These are phyloP conservation scores for Hesperia comma DNA, from an alignment of 2,888 invertebrate genomes.

Conservation along the genomic window DNA sequence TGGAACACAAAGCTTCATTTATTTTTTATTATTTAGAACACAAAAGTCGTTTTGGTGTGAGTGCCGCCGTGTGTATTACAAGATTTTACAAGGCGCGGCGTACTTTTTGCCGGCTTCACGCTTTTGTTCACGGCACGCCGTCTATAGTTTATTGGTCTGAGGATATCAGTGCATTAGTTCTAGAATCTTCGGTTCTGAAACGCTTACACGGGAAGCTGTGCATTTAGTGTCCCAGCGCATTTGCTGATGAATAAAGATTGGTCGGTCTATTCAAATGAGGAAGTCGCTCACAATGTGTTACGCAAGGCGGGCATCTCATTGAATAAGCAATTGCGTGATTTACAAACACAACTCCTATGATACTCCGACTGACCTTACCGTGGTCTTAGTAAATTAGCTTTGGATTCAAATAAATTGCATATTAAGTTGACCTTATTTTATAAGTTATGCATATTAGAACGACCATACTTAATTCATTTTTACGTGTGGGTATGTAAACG, in stretches of 20 bases:
- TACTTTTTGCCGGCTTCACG: no score
- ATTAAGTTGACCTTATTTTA: background rate
- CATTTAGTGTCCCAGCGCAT: conserved; percentile 14
- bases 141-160: no score
- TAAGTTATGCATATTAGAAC: background rate
- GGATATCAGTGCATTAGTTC: background rate
- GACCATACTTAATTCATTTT: background rate
- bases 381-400: conserved; percentile 1
- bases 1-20: no score
- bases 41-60: no score
- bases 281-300: conserved; percentile 30
- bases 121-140: no score
- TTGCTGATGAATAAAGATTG: conserved; percentile 25
- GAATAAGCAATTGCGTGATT: conserved; percentile 29
- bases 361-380: conserved; percentile 18
- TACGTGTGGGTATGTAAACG: no score
- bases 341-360: conserved; percentile 17
- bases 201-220: background rate
- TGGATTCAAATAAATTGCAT: background rate
- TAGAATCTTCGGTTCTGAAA: background rate
- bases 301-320: conserved; percentile 24
- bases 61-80: no score
- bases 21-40: no score
- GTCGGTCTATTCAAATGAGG: conserved; percentile 25
- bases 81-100: no score